Evolutionary conservation across 2,888 invertebrate species (phyloP).

Genomic region (Lasioglossum calceatum): DNA sequence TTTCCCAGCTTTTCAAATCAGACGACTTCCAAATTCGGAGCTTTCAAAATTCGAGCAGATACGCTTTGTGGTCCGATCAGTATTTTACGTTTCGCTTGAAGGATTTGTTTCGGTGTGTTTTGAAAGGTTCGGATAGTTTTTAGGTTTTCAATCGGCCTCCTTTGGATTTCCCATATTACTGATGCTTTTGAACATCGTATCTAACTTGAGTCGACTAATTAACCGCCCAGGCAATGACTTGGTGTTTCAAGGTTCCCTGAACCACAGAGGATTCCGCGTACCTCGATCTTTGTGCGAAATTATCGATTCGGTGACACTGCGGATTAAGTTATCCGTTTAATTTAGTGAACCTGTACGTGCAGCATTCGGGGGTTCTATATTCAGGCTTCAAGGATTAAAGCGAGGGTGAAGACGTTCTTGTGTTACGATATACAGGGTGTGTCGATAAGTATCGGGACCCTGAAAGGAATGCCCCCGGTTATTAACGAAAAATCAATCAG

Average conservation of each 20-base stretch:
- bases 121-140: not conserved
- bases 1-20: too few species aligned
- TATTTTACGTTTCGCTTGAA: not conserved
- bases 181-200: not conserved
- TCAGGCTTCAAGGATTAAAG: not conserved
- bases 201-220: not conserved
- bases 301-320: not conserved
- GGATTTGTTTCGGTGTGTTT: not conserved
- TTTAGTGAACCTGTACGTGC: not conserved
- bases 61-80: too few species aligned
- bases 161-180: not conserved
- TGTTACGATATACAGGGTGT: not conserved
- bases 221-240: not conserved
- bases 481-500: too few species aligned
- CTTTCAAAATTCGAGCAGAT: too few species aligned
- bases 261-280: not conserved
- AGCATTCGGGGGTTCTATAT: not conserved
- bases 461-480: too few species aligned
- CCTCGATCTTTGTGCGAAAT: not conserved
- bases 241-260: not conserved
- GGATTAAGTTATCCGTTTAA: not conserved
- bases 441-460: too few species aligned
- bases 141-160: not conserved
- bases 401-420: not conserved
- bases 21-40: too few species aligned